These are phyloP conservation scores for Callocephalon fimbriatum DNA, from an alignment of 2,113 vertebrate genomes.

Conservation along the genomic window DNA sequence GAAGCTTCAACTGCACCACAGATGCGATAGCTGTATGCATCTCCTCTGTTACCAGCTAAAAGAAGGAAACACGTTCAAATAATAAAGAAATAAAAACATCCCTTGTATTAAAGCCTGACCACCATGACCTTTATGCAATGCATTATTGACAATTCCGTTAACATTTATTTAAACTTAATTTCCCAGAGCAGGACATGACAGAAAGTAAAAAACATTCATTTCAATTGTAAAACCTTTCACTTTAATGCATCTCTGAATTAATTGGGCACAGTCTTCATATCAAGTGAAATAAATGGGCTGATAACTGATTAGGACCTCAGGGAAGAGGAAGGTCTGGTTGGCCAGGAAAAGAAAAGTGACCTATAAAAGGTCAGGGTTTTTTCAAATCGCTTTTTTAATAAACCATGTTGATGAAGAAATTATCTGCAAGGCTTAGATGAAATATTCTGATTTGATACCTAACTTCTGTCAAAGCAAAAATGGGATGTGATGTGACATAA, in stretches of 20 bases:
- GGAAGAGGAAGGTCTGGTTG: slow-evolving; percentile 67
- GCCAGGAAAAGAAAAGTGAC: slow-evolving; percentile 65
- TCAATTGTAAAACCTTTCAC: slow-evolving; percentile 76
- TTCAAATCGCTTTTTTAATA: slow-evolving; percentile 57
- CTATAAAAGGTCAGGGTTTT: slow-evolving; percentile 57
- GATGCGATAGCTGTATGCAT: neutral
- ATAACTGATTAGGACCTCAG: slow-evolving; percentile 71
- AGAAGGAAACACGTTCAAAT: slow-evolving; percentile 58
- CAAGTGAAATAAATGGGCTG: slow-evolving; percentile 62
- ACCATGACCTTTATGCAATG: slow-evolving; percentile 75
- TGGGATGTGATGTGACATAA: slow-evolving; percentile 37
- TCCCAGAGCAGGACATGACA: slow-evolving; percentile 76
- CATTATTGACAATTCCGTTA: slow-evolving; percentile 81
- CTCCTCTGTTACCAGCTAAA: slow-evolving; percentile 30
- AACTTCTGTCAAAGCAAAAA: slow-evolving; percentile 26
- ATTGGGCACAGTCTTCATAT: slow-evolving; percentile 74
- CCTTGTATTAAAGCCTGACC: slow-evolving; percentile 72
- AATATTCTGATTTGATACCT: slow-evolving; percentile 52
- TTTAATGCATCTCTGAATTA: slow-evolving; percentile 75
- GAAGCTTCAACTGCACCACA: slow-evolving; percentile 6
- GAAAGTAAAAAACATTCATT: slow-evolving; percentile 76
- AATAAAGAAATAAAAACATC: slow-evolving; percentile 72
- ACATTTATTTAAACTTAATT: slow-evolving; percentile 81
- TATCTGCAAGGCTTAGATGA: slow-evolving; percentile 40
- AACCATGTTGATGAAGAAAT: slow-evolving; percentile 65